These are phyloP conservation scores for Penaeus monodon DNA, from an alignment of 2,888 invertebrate species.

Conservation along the genomic window DNA sequence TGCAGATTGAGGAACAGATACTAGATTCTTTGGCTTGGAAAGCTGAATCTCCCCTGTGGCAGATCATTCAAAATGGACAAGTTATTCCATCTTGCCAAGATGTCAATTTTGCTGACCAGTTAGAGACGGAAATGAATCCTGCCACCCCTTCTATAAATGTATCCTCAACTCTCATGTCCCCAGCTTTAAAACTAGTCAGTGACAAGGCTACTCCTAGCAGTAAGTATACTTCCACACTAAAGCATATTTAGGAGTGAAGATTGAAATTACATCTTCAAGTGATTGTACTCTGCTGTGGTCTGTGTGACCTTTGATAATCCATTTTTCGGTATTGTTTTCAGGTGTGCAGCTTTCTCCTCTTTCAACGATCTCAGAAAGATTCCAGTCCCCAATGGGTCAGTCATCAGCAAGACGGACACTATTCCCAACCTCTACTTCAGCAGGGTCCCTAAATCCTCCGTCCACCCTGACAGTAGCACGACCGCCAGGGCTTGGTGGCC, in stretches of 20 bases:
- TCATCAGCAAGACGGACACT: slow-evolving; percentile 71
- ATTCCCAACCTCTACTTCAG: slow-evolving; percentile 66
- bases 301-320: too few relatives aligned
- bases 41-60: slow-evolving; percentile 89
- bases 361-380: slow-evolving; percentile 72
- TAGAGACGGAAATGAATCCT: slow-evolving; percentile 54
- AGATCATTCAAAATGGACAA: slow-evolving; percentile 74
- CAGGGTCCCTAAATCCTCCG: slow-evolving; percentile 25
- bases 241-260: too few relatives aligned
- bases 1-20: slow-evolving; percentile 91
- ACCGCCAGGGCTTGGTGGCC: slow-evolving; percentile 35
- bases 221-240: slow-evolving; percentile 2
- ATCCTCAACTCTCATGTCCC: slow-evolving; percentile 65
- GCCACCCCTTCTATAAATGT: slow-evolving; percentile 36
- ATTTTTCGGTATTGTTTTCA: slow-evolving; percentile 30
- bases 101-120: slow-evolving; percentile 77
- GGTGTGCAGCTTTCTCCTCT: slow-evolving; percentile 67
- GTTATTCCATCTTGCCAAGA: slow-evolving; percentile 84
- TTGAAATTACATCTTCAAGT: too few relatives aligned
- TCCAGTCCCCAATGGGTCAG: slow-evolving; percentile 77
- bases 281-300: too few relatives aligned
- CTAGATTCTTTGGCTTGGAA: slow-evolving; percentile 93
- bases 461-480: slow-evolving; percentile 40
- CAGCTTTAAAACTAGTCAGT: slow-evolving; percentile 70
- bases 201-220: slow-evolving; percentile 41